Conservation (phyloP, 2,888 invertebrate species). For the Tetrapedia diversipes region DNA sequence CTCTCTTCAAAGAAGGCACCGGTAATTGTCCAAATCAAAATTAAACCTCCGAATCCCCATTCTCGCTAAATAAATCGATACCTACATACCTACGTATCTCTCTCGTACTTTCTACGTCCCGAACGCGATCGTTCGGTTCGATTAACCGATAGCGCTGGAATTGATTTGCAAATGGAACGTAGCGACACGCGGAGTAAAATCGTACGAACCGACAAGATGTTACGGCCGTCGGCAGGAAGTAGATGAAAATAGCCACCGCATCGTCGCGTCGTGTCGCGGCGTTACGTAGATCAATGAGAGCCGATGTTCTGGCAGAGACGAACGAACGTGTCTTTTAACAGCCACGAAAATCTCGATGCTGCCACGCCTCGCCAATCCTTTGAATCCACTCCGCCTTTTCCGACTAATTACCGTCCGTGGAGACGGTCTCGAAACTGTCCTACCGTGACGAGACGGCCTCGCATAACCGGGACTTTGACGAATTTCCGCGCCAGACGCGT, state of each 20-base stretch:
- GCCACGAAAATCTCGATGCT: constrained; percentile 56
- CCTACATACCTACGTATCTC: too few relatives aligned
- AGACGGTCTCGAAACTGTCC: constrained; percentile 19
- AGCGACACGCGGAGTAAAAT: not conserved
- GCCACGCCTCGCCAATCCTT: constrained; percentile 79
- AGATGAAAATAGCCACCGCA: constrained; percentile 63
- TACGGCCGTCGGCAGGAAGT: constrained; percentile 37
- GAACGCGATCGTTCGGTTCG: too few relatives aligned
- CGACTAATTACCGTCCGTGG: constrained; percentile 72
- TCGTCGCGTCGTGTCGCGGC: too few relatives aligned
- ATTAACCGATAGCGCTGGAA: too few relatives aligned
- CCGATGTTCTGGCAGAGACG: constrained; percentile 58
- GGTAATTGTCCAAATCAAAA: not conserved
- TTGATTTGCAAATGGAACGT: too few relatives aligned
- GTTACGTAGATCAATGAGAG: constrained; percentile 65
- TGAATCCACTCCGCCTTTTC: constrained; percentile 77
- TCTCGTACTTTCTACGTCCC: too few relatives aligned
- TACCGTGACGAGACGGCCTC: constrained; percentile 32
- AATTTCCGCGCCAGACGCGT: not conserved
- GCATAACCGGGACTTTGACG: constrained; percentile 22
- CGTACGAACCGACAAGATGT: not conserved
- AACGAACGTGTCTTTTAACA: constrained; percentile 64
- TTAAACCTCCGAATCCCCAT: too few relatives aligned
- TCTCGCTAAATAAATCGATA: too few relatives aligned
- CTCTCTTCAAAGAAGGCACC: not conserved